phyloP scores from a whole-genome alignment of 2,113 vertebrate species.

The Cyanocitta stelleri region DNA sequence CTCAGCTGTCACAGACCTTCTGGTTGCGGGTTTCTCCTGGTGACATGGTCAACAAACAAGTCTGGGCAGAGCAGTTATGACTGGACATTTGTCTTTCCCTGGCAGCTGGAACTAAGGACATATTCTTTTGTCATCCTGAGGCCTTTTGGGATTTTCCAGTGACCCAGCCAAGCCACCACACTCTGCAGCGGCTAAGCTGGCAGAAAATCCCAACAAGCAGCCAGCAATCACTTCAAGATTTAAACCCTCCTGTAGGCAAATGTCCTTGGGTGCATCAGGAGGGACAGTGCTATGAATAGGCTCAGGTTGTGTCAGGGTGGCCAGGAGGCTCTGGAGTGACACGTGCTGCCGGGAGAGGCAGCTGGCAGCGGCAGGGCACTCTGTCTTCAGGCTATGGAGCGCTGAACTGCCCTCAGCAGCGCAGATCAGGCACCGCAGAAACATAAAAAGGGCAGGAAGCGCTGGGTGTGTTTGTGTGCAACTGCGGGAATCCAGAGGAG shows the following conservation, averaged over 20 bases:
- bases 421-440: accelerated
- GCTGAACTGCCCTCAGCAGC: neutral
- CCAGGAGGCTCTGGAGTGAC: neutral
- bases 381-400: neutral
- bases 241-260: neutral
- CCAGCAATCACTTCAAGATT: neutral
- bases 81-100: conserved; percentile 29
- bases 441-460: neutral
- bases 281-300: neutral
- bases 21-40: neutral
- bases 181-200: neutral
- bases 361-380: neutral
- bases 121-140: conserved; percentile 38
- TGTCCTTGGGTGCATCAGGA: neutral
- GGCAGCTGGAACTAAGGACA: conserved; percentile 16
- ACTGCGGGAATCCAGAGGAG: neutral
- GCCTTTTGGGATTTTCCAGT: conserved; percentile 51
- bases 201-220: neutral
- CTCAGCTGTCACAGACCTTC: neutral
- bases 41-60: conserved; percentile 60
- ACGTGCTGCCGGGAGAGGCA: neutral
- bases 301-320: neutral
- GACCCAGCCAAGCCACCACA: conserved; percentile 22
- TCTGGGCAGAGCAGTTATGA: neutral
- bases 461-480: neutral